Evolutionary conservation across 2,797 vertebrate genomes (phyloP), one percentile per base, ranked within the genome.

Genomic region (Limosa lapponica): DNA sequence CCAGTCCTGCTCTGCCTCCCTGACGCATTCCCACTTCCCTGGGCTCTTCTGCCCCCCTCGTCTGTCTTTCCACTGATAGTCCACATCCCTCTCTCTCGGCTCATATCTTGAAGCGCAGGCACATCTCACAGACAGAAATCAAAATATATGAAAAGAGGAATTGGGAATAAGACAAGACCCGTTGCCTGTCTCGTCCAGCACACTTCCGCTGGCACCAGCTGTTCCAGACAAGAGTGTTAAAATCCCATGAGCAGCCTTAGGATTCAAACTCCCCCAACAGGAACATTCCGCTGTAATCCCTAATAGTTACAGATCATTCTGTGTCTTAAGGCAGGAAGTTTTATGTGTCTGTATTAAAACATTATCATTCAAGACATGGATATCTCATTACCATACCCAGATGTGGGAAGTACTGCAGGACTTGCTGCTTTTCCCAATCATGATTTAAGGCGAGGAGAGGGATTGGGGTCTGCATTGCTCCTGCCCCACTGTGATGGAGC

Each of bases 251-350:
- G 72, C 91, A 95, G 94, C 71, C 89, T 74, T 57, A 91, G 79
- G 87, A 93, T 91, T 95, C 82, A 91, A 91, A 93, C 34, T 92
- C 57, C 64, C 75, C 57, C 89, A 82, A 83, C 65, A 92, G 75
- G 89, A 94, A 86, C 82, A 85, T 80, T 80, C 91, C 49, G 7
- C 89, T 89, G 55, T 85, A 96, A 96, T 89, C 65, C 92, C 95
- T 85, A 91, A 87, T 74, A 95, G 91, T 82, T 92, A 96, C 87
- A 93, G 87, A 95, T 86, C 72, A 91, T 77, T 92, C 89, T 78
- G 46, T 91, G 81, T 91, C 94, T 93, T 93, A 92, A 93, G 89
- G 87, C 94, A 93, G 80, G 54, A 94, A 89, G 69, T 93, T 94
- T 95, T 93, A 92, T 87, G 71, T 55, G 84, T 78, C 85, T 94